Conservation (phyloP, 1,140 invertebrate genomes). For the Megathymus violae region DNA sequence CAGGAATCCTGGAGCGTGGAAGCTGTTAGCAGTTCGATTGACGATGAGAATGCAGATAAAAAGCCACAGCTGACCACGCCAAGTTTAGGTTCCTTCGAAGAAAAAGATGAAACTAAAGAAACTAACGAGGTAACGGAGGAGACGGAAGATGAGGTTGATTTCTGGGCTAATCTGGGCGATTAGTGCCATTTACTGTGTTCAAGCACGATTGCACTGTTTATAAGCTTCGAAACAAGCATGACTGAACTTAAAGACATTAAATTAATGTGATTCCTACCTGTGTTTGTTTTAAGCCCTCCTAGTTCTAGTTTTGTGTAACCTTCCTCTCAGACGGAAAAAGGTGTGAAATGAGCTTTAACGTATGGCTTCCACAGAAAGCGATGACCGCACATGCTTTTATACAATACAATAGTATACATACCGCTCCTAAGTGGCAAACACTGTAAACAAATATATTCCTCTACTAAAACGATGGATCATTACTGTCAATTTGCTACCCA, state of each 20-base stretch:
- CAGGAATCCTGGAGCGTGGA: slow-evolving; percentile 54
- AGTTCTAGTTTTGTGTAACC: slow-evolving; percentile 42
- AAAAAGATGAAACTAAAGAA: slow-evolving; percentile 61
- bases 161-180: slow-evolving; percentile 76
- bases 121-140: slow-evolving; percentile 67
- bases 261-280: slow-evolving; percentile 58
- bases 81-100: slow-evolving; percentile 72
- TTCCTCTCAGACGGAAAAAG: slow-evolving; percentile 62
- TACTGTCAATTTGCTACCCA: slow-evolving; percentile 16
- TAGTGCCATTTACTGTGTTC: slow-evolving; percentile 63
- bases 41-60: slow-evolving; percentile 53
- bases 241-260: slow-evolving; percentile 74
- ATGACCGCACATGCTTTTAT: slow-evolving; percentile 26
- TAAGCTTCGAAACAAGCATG: slow-evolving; percentile 70
- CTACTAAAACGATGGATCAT: slow-evolving; percentile 2
- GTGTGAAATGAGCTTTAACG: slow-evolving; percentile 57
- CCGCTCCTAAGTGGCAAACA: slow-evolving; percentile 21
- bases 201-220: slow-evolving; percentile 63
- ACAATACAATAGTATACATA: slow-evolving; percentile 25
- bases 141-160: slow-evolving; percentile 72
- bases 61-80: slow-evolving; percentile 59
- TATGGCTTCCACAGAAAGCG: slow-evolving; percentile 58
- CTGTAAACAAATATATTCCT: slow-evolving; percentile 24
- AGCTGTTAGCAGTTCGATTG: slow-evolving; percentile 47
- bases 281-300: slow-evolving; percentile 67